Evolutionary conservation across 2,888 invertebrate genomes (phyloP).

Genomic region (Stenoptilia bipunctidactyla): DNA sequence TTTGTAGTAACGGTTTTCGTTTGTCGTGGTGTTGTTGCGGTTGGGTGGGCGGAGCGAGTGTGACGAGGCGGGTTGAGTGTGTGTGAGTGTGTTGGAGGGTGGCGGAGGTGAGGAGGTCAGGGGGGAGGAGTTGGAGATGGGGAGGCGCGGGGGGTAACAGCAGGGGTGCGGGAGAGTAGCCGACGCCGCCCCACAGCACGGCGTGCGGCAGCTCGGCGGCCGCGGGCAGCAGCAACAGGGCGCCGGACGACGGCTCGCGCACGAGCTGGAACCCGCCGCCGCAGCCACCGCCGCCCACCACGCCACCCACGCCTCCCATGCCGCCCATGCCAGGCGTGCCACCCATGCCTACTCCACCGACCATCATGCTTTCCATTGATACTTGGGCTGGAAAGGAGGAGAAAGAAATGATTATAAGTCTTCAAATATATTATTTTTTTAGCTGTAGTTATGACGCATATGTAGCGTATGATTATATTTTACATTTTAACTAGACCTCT

Average conservation of each 20-base stretch:
- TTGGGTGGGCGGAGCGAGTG: conserved; percentile 73
- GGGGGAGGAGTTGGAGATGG: conserved; percentile 75
- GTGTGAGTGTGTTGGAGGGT: conserved; percentile 77
- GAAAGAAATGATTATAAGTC: too few relatives aligned
- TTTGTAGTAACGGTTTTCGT: conserved; percentile 61
- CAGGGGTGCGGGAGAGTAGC: conserved; percentile 52
- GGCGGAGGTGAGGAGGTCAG: conserved; percentile 75
- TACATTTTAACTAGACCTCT: too few relatives aligned
- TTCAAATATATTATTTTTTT: too few relatives aligned
- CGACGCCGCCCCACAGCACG: conserved; percentile 81
- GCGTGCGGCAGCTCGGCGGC: conserved; percentile 79
- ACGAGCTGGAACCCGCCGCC: conserved; percentile 79
- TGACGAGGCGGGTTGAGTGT: conserved; percentile 76
- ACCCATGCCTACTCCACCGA: conserved; percentile 74
- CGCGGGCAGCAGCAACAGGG: conserved; percentile 83
- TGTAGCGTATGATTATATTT: too few relatives aligned
- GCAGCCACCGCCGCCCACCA: conserved; percentile 78
- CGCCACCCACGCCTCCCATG: conserved; percentile 75
- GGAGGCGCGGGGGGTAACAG: conserved; percentile 63
- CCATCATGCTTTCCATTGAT: conserved; percentile 81
- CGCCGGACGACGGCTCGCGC: conserved; percentile 87
- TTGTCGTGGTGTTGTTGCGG: conserved; percentile 47
- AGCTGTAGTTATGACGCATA: too few relatives aligned
- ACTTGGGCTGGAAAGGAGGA: conserved; percentile 71
- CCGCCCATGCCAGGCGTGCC: conserved; percentile 68